Base-by-base conservation (phyloP, 2,888 invertebrate genomes). In the Eretmocerus hayati region DNA sequence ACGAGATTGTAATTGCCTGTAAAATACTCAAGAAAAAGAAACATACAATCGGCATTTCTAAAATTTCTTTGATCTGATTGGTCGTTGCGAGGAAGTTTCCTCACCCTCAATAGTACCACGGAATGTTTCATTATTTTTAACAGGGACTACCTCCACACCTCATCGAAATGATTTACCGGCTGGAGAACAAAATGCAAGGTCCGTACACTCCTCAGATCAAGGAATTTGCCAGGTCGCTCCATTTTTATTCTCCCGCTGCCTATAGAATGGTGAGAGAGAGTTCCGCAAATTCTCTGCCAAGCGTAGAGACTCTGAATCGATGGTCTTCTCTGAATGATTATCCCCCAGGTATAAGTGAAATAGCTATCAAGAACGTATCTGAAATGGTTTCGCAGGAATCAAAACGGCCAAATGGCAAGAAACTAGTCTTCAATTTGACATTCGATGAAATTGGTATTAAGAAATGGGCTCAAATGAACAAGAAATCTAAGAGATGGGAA, bases 371-470 rank as follows among this genome's bases (percentile, higher is more conserved):
- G 32, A 19, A 53, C 19, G 21, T 54, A 15, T 51, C 45, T 11
- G 20, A 37, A 9, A 42, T 52, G 15, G 50, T 52, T 2, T 30
- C 37, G 15, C 5, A 30, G 9, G 41, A 54, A 41, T 19, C 8
- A 19, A 11, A 22, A 11, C n/a, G n/a, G n/a, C 42, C 41, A 32
- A 37, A 32, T 4, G 50, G 43, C 35, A 45, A 47, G 20, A 16
- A 37, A 32, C 33, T 53, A 46, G 50, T 55, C 46, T 56, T 56
- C 45, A 53, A 49, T 49, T 5, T 55, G 3, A 50, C 47, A n/a
- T 53, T 51, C 23, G 54, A 56, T 47, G 53, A 55, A 26, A 53
- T 55, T 44, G 31, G 40, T 35, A 56, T 54, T 26, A 56, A 48
- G 45, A 30, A 56, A 33, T 35, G 30, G 20, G 22, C 4, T 26